Conservation (phyloP, 53 echinoderm and acorn worm species). For the Crossaster papposus region DNA sequence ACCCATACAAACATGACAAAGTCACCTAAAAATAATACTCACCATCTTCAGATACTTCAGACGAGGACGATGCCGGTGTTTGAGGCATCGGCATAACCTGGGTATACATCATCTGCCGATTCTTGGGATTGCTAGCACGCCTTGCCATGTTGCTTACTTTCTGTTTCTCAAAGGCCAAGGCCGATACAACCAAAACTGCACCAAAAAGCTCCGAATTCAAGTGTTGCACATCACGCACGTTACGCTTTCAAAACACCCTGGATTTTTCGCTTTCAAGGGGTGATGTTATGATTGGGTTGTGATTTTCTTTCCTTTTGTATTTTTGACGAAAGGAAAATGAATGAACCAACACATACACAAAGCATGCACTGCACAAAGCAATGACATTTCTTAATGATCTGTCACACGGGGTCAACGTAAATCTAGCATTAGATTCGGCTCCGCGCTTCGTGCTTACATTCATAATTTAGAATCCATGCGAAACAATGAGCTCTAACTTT, state of each 20-base stretch:
- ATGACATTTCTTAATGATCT: no score
- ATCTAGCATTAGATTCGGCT: no score
- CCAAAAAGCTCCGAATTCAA: background rate
- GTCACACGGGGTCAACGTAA: no score
- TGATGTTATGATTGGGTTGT: background rate
- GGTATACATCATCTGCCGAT: constrained; percentile 48
- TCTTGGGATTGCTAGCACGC: constrained; percentile 15
- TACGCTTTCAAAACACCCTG: constrained; percentile 13
- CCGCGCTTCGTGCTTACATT: no score
- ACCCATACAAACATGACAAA: no score
- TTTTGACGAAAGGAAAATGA: background rate
- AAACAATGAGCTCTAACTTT: no score
- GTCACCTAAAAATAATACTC: background rate
- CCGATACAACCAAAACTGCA: no score
- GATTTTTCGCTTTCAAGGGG: background rate
- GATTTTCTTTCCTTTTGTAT: background rate
- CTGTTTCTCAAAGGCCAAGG: no score
- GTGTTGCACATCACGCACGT: background rate
- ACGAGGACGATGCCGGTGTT: constrained; percentile 23
- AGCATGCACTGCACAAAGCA: no score
- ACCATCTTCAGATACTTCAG: constrained; percentile 49
- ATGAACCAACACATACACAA: no score
- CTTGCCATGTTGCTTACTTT: constrained; percentile 23
- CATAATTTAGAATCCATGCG: no score
- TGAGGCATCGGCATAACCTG: constrained; percentile 49